Conservation (phyloP, 2,113 vertebrate species). For the Dolichotis patagonum region DNA sequence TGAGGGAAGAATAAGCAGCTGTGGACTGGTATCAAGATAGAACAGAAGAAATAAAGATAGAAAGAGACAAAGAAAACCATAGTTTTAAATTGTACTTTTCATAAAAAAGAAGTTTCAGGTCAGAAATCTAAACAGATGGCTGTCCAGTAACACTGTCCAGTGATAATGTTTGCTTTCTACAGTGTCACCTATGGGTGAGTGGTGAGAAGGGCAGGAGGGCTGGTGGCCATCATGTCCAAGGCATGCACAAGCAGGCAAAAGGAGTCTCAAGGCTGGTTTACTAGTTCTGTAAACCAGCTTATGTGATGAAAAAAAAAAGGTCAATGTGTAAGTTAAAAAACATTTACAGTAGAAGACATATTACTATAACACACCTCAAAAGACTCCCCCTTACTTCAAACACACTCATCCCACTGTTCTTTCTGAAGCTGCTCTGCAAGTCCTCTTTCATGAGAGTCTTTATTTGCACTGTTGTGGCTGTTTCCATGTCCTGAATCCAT, state of each 20-base stretch:
- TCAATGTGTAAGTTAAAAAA: background rate
- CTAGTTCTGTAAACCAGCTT: no score
- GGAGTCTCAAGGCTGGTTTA: background rate
- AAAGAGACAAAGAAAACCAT: background rate
- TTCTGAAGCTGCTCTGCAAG: background rate
- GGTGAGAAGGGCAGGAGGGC: background rate
- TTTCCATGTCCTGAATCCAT: background rate
- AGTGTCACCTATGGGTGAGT: background rate
- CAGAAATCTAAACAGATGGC: background rate
- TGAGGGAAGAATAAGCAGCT: background rate
- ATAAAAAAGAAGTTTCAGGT: background rate
- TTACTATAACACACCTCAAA: background rate
- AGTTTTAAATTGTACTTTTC: background rate
- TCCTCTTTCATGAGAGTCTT: background rate
- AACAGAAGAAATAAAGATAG: background rate
- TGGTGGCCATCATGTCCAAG: background rate
- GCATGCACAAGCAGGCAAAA: background rate
- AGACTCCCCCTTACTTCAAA: background rate
- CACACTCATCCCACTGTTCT: background rate
- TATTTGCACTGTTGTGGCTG: background rate
- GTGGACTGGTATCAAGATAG: background rate
- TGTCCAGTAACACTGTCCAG: background rate
- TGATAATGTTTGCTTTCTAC: accelerated
- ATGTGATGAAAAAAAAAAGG: background rate
- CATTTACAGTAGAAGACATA: background rate